phyloP scores from a whole-genome alignment of 2,888 invertebrate species.

The Ormyrus pomaceus region DNA sequence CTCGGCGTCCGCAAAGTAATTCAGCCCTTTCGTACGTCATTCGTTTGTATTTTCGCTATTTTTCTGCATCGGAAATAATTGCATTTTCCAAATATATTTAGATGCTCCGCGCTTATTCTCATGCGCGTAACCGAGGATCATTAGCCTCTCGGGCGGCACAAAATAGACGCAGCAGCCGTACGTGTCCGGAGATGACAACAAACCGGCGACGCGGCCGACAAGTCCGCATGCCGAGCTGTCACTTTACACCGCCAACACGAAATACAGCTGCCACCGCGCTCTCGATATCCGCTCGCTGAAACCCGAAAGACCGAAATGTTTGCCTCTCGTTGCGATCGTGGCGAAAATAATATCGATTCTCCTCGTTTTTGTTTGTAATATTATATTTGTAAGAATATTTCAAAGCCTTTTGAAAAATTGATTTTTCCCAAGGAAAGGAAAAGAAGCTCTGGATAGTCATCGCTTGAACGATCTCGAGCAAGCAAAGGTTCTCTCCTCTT shows the following conservation, averaged over 20 bases:
- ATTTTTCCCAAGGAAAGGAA: not conserved
- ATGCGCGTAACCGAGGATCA: constrained; percentile 59
- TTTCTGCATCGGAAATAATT: too few relatives aligned
- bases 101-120: not conserved
- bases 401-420: not conserved
- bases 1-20: too few relatives aligned
- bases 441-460: too few relatives aligned
- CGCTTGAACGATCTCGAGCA: too few relatives aligned
- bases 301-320: not conserved
- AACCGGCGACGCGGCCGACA: constrained; percentile 9
- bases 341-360: not conserved
- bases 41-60: too few relatives aligned
- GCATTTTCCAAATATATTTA: too few relatives aligned
- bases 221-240: constrained; percentile 58
- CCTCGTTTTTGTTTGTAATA: not conserved
- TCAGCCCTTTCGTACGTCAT: too few relatives aligned
- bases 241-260: constrained; percentile 58
- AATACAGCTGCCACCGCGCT: constrained; percentile 21
- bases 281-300: not conserved
- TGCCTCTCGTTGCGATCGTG: not conserved
- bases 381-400: not conserved
- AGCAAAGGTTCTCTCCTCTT: too few relatives aligned
- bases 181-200: constrained; percentile 70
- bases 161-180: constrained; percentile 71
- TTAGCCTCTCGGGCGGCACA: constrained; percentile 60